Evolutionary conservation across 2,888 invertebrate species (phyloP).

Genomic region (Dolomedes plantarius): DNA sequence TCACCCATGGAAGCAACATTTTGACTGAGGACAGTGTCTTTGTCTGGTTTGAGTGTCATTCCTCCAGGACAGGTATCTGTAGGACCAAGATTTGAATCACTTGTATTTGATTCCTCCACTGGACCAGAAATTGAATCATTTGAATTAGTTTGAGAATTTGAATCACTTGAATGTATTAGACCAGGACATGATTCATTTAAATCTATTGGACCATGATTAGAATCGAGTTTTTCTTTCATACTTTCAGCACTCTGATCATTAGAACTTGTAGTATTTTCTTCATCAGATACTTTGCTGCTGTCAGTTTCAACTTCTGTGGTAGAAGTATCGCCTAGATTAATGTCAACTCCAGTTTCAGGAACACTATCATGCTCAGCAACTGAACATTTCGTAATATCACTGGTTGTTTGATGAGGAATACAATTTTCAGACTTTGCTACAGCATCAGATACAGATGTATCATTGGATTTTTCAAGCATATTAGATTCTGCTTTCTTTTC

Average conservation of each 20-base stretch:
- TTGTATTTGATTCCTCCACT: not conserved
- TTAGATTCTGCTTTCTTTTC: constrained; percentile 1
- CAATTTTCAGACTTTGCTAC: not conserved
- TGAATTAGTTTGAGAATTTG: not conserved
- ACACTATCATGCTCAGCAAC: not conserved
- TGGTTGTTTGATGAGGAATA: not conserved
- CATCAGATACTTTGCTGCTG: no score
- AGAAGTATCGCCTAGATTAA: not conserved
- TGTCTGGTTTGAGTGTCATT: not conserved
- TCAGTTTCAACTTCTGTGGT: no score
- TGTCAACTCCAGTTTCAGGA: not conserved
- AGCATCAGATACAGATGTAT: not conserved
- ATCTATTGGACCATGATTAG: no score
- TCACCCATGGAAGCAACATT: constrained; percentile 14
- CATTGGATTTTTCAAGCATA: constrained; percentile 13
- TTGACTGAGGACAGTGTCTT: not conserved
- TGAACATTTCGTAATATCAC: not conserved
- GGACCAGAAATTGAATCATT: not conserved
- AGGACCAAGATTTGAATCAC: not conserved
- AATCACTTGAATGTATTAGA: no score
- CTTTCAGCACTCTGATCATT: no score
- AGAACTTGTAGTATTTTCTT: not conserved
- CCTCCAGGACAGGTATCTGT: no score
- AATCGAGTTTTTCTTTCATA: no score
- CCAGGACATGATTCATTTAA: no score